A percentile compares a stretch with the other conserved stretches of the same genome.
Conservation (phyloP, 2,888 invertebrate species). For the Eudasyphora cyanicolor region DNA sequence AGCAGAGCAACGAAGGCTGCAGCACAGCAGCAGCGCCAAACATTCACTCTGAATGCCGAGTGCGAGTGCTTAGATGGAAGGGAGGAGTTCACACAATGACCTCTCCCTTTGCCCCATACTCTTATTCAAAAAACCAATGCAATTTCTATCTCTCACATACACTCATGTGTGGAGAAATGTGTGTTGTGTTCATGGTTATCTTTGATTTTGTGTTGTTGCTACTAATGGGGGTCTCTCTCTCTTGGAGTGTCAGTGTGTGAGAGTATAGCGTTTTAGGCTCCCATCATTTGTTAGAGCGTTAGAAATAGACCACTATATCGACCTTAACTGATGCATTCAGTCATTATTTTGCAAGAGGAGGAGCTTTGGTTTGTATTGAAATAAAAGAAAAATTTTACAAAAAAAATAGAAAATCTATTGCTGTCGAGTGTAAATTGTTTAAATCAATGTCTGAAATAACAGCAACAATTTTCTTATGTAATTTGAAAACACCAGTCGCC, state of each 20-base stretch:
- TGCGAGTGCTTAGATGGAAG: constrained; percentile 25
- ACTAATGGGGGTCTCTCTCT: not conserved
- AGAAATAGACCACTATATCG: constrained; percentile 59
- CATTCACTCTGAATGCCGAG: constrained; percentile 10
- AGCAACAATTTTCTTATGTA: constrained; percentile 27
- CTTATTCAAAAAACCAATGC: not conserved
- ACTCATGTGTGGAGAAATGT: constrained; percentile 2
- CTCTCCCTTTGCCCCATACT: constrained; percentile 26
- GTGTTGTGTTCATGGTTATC: not conserved
- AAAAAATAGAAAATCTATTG: too few relatives aligned
- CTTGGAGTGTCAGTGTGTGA: not conserved
- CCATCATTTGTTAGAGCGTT: constrained; percentile 40
- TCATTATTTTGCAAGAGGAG: constrained; percentile 36
- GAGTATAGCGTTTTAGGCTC: constrained; percentile 3
- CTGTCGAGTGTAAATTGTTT: constrained; percentile 53
- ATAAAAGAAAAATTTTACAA: not conserved
- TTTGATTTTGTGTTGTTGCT: constrained; percentile 46
- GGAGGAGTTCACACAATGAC: constrained; percentile 53
- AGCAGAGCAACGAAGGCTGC: constrained; percentile 1
- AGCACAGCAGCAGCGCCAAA: constrained; percentile 24
- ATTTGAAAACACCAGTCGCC: not conserved
- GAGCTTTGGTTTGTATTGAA: constrained; percentile 36
- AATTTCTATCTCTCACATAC: constrained; percentile 18
- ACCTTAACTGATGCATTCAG: not conserved
- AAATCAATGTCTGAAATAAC: constrained; percentile 57